phyloP scores from a whole-genome alignment of 2,888 invertebrate genomes.

The Villa cingulata region DNA sequence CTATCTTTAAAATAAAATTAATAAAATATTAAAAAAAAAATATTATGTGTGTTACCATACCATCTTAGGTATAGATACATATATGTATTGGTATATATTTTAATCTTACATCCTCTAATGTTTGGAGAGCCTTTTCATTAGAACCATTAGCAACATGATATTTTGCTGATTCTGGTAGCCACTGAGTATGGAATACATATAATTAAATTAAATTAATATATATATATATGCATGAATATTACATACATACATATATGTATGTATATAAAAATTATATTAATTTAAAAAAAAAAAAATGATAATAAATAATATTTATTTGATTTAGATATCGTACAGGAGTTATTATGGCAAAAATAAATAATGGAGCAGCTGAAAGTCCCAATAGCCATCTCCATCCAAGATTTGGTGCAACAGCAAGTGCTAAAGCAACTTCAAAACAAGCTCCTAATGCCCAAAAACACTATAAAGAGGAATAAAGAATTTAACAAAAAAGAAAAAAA shows the following conservation, averaged over 20 bases:
- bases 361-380: conserved; percentile 78
- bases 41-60: too few relatives aligned
- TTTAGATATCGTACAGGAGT: conserved; percentile 48
- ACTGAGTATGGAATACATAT: too few relatives aligned
- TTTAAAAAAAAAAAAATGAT: conserved; percentile 7
- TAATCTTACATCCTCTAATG: conserved; percentile 53
- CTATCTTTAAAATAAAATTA: conserved; percentile 42
- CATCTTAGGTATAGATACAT: too few relatives aligned
- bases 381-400: conserved; percentile 85
- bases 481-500: too few relatives aligned
- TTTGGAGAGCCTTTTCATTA: conserved; percentile 70
- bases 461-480: conserved; percentile 35
- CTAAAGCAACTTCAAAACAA: conserved; percentile 82
- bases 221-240: too few relatives aligned
- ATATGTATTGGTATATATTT: not conserved
- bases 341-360: conserved; percentile 67
- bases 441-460: conserved; percentile 95
- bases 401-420: conserved; percentile 80
- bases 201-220: too few relatives aligned
- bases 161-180: conserved; percentile 87
- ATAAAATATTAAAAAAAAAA: not conserved
- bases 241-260: too few relatives aligned
- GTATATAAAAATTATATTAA: conserved; percentile 36
- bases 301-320: too few relatives aligned
- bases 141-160: conserved; percentile 79